phyloP scores from a whole-genome alignment of 2,797 vertebrate genomes.

The Microctenopoma lineatum region DNA sequence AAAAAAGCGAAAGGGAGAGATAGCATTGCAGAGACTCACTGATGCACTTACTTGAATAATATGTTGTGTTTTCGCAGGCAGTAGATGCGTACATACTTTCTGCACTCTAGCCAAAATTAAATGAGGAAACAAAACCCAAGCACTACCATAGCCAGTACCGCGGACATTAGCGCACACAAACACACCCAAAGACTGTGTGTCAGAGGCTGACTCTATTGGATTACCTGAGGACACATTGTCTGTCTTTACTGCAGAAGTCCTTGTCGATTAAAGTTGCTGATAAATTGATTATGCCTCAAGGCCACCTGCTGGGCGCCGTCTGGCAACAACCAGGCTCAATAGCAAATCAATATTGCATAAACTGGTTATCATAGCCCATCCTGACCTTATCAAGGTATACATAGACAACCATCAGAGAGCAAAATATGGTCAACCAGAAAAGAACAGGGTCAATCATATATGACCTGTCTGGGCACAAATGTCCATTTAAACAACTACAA shows the following conservation, averaged over 20 bases:
- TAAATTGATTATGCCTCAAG: slow-evolving; percentile 80
- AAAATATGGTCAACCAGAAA: slow-evolving; percentile 32
- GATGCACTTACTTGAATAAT: slow-evolving; percentile 8
- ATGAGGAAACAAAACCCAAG: neutral
- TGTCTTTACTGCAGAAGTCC: slow-evolving; percentile 77
- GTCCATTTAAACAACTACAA: slow-evolving; percentile 14
- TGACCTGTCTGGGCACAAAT: slow-evolving; percentile 21
- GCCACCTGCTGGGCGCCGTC: slow-evolving; percentile 79
- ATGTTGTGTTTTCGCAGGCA: slow-evolving; percentile 9
- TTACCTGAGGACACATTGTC: slow-evolving; percentile 77
- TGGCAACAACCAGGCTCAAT: slow-evolving; percentile 75
- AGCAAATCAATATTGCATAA: slow-evolving; percentile 77
- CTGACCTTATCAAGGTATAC: slow-evolving; percentile 67
- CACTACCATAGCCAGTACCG: neutral
- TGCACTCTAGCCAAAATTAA: slow-evolving; percentile 1
- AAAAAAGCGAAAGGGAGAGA: slow-evolving; percentile 35
- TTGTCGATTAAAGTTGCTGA: slow-evolving; percentile 80
- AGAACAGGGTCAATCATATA: slow-evolving; percentile 32
- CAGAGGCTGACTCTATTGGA: slow-evolving; percentile 69
- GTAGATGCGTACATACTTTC: neutral
- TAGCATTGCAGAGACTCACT: neutral
- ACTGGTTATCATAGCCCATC: slow-evolving; percentile 70
- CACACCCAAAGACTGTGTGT: slow-evolving; percentile 34
- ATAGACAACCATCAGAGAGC: slow-evolving; percentile 47
- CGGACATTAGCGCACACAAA: slow-evolving; percentile 13